Conservation (phyloP, 92 coral and sea anemone genomes). For the Montipora capitata region DNA sequence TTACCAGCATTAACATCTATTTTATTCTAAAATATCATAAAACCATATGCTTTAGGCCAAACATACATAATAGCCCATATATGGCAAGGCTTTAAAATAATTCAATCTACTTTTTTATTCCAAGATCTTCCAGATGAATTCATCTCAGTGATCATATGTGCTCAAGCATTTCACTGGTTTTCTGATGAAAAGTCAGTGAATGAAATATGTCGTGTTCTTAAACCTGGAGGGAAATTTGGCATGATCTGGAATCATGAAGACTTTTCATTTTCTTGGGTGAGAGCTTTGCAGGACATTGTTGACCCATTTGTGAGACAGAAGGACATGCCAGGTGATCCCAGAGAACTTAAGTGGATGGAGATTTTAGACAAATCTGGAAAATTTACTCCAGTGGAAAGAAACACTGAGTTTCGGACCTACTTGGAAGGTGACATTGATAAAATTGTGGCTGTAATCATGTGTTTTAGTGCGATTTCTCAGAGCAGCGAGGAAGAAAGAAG, state of each 20-base stretch:
- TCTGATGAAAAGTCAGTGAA: slow-evolving; percentile 75
- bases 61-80: no score
- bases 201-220: slow-evolving; percentile 91
- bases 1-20: no score
- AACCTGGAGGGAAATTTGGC: slow-evolving; percentile 85
- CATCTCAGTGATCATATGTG: slow-evolving; percentile 82
- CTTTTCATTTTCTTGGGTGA: slow-evolving; percentile 83
- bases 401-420: slow-evolving; percentile 30
- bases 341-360: slow-evolving; percentile 77
- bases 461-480: slow-evolving; percentile 78
- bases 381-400: slow-evolving; percentile 71
- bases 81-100: no score
- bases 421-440: slow-evolving; percentile 78
- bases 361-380: slow-evolving; percentile 64
- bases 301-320: slow-evolving; percentile 70
- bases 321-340: slow-evolving; percentile 71
- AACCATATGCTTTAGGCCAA: no score
- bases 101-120: background rate
- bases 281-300: slow-evolving; percentile 75
- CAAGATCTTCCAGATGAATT: slow-evolving; percentile 75
- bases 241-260: slow-evolving; percentile 92
- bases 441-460: slow-evolving; percentile 64
- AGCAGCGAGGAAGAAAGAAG: slow-evolving; percentile 71
- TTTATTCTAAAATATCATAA: no score
- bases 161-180: slow-evolving; percentile 92